Conservation (phyloP, 2,888 invertebrate species). For the Hydrotaea cyrtoneurina region DNA sequence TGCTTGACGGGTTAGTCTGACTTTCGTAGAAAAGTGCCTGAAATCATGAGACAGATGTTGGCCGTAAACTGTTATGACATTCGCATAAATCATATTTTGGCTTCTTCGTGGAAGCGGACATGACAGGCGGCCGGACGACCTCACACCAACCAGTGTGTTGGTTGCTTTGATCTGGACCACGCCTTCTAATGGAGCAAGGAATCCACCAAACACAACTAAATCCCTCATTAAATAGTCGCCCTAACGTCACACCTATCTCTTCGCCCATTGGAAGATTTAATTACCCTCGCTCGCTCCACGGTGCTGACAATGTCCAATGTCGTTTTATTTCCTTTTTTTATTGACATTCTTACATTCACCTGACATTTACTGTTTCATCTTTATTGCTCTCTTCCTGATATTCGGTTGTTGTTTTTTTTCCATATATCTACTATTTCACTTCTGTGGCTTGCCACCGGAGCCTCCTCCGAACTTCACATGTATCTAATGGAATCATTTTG, state of each 20-base stretch:
- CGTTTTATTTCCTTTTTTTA: slow-evolving; percentile 11
- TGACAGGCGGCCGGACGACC: no score
- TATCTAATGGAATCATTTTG: slow-evolving; percentile 4
- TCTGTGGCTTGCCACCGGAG: background rate
- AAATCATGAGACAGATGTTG: background rate
- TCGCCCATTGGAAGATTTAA: background rate
- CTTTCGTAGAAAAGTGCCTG: background rate
- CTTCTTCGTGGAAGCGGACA: background rate
- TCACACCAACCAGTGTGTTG: no score
- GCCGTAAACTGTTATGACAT: background rate
- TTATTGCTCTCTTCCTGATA: slow-evolving; percentile 31
- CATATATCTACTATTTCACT: background rate
- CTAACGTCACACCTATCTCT: no score
- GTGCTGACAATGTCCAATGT: background rate
- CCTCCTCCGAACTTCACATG: slow-evolving; percentile 25
- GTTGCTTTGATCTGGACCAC: no score
- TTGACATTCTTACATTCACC: slow-evolving; percentile 1
- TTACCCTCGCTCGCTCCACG: background rate
- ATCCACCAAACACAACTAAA: no score
- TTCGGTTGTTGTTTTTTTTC: slow-evolving; percentile 3
- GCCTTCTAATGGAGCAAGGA: no score
- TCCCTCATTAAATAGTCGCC: no score
- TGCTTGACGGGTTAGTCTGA: background rate
- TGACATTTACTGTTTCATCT: slow-evolving; percentile 20
- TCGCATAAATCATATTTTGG: slow-evolving; percentile 7